Evolutionary conservation across 2,797 vertebrate species (phyloP), one percentile per base, ranked within the genome.

Genomic region (Chromobotia macracanthus): DNA sequence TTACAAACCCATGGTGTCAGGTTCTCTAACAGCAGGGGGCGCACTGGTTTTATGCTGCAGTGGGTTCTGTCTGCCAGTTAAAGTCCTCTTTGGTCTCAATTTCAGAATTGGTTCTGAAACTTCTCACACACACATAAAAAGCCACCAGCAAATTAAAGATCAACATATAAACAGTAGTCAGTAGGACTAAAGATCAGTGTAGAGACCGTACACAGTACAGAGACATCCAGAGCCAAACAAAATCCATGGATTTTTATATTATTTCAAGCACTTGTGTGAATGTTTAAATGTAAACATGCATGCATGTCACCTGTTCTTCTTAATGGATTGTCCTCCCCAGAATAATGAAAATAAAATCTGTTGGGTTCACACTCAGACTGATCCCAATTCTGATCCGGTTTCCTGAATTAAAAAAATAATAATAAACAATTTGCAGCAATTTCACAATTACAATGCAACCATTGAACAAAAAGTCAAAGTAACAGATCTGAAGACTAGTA

Each of bases 51-150:
- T 98, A 9, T 95, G 91, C 3, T 88, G 94, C 83, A 97, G 89
- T 0, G 95, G 95, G 83, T 94, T 96, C 85, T 95, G 96, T 83
- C 95, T 94, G 38, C 92, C 90, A 72, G 91, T 94, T 55, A 94
- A 90, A 72, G 93, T 92, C 87, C 95, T 97, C 90, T 95, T 96
- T 82, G 93, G 89, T 86, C 95, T 94, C 84, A 92, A 90, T 90
- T 97, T 97, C 87, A 97, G 91, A 87, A 95, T 96, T 85, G 96
- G 95, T 89, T 98, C 96, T 1, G 96, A 98, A 0, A 94, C 97
- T 98, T 87, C 0, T 15, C 10, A 84, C 16, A 81, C 0, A 63
- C 2, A 81, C 41, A 81, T 3, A 79, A 38, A 81, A 68, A 11
- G 67, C 76, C 13, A 71, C 0, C 21, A 50, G 56, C 31, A n/a